Conservation (phyloP, 1,140 invertebrate species). For the Drosophila bocki region DNA sequence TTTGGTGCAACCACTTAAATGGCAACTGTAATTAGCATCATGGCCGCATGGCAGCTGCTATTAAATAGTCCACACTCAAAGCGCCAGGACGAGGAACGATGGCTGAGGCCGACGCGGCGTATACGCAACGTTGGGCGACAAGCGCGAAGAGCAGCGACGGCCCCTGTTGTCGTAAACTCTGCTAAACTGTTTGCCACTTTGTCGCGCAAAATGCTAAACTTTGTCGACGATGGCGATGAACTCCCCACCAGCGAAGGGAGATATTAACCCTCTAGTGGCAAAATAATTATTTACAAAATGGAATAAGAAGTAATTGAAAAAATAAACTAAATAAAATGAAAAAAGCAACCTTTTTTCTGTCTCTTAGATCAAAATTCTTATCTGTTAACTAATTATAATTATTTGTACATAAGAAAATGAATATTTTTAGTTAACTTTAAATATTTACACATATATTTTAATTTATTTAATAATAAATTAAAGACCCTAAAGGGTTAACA, state of each 20-base stretch:
- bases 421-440: not conserved
- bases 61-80: slow-evolving; percentile 69
- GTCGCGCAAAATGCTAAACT: slow-evolving; percentile 82
- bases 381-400: too few relatives aligned
- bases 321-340: too few relatives aligned
- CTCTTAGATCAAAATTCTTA: too few relatives aligned
- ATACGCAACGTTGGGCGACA: slow-evolving; percentile 62
- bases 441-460: not conserved
- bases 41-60: slow-evolving; percentile 81
- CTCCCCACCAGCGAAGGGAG: slow-evolving; percentile 22
- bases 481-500: not conserved
- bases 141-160: slow-evolving; percentile 38
- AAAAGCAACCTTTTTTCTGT: too few relatives aligned
- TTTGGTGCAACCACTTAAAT: slow-evolving; percentile 82
- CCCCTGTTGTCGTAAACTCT: slow-evolving; percentile 79
- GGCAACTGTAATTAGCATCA: slow-evolving; percentile 82
- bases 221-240: slow-evolving; percentile 72
- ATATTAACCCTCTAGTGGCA: slow-evolving; percentile 1
- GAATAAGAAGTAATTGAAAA: not conserved
- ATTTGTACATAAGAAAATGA: too few relatives aligned
- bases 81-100: not conserved
- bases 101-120: slow-evolving; percentile 63
- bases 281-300: not conserved
- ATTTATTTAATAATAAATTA: not conserved
- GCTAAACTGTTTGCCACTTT: slow-evolving; percentile 83